A percentile compares a stretch with the other conserved stretches of the same genome.
Evolutionary conservation across 2,797 vertebrate genomes (phyloP).

Genomic region (Protonibea diacanthus): DNA sequence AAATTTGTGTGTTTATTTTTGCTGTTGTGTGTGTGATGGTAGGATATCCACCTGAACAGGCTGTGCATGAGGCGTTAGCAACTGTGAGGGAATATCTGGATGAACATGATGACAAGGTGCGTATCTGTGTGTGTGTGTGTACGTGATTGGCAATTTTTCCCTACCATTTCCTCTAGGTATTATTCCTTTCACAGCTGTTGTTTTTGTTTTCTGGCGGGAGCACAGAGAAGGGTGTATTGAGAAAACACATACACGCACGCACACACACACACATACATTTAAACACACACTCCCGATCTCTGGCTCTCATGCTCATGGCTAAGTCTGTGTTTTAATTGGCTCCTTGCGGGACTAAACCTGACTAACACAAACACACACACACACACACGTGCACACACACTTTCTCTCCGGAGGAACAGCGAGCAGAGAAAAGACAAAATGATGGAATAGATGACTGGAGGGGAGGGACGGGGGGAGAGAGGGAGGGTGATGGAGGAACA

Average conservation of each 20-base stretch:
- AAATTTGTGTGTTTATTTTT: conserved; percentile 53
- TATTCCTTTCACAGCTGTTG: conserved; percentile 81
- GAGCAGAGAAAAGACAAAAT: conserved; percentile 74
- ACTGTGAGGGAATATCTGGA: conserved; percentile 90
- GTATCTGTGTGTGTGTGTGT: conserved; percentile 65
- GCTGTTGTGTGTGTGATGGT: conserved; percentile 47
- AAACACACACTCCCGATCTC: conserved; percentile 61
- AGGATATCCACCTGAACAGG: conserved; percentile 91
- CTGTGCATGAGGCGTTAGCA: conserved; percentile 87
- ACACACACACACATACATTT: conserved; percentile 41
- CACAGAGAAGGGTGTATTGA: conserved; percentile 55
- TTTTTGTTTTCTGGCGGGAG: conserved; percentile 77
- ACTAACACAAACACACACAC: conserved; percentile 67
- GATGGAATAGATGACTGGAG: conserved; percentile 77
- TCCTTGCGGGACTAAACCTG: conserved; percentile 80
- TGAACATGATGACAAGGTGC: conserved; percentile 88
- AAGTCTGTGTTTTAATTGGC: conserved; percentile 86
- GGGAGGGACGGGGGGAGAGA: conserved; percentile 30
- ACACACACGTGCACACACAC: conserved; percentile 24
- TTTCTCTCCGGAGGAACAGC: conserved; percentile 55
- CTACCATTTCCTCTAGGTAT: conserved; percentile 75
- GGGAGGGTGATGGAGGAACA: conserved; percentile 26
- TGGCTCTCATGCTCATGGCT: conserved; percentile 74
- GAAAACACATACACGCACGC: conserved; percentile 50
- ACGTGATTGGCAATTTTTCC: conserved; percentile 67